These are phyloP conservation scores for Varanus komodoensis DNA, from an alignment of 2,113 vertebrate species.

Conservation along the genomic window DNA sequence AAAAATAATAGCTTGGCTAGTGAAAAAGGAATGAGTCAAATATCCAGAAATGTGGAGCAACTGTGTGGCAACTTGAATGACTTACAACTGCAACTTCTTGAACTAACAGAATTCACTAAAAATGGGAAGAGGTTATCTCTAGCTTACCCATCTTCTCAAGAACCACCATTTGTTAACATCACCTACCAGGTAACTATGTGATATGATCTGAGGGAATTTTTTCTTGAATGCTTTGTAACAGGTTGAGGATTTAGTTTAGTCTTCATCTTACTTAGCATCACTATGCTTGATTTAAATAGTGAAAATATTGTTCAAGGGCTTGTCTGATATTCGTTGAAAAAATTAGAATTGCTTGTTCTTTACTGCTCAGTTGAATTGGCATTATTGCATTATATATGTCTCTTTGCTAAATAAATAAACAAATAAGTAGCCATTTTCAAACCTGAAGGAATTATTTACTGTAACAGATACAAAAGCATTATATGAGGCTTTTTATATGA, in stretches of 20 bases:
- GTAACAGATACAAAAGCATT: neutral
- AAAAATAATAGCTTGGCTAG: conserved; percentile 68
- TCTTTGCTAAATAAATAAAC: neutral
- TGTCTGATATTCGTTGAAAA: conserved; percentile 5
- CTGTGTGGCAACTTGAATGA: conserved; percentile 85
- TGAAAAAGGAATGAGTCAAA: conserved; percentile 80
- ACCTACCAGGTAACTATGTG: conserved; percentile 86
- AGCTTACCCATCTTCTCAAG: conserved; percentile 80
- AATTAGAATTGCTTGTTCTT: neutral
- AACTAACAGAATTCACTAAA: conserved; percentile 81
- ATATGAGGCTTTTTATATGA: conserved; percentile 12
- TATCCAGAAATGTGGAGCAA: conserved; percentile 84
- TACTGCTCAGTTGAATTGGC: neutral
- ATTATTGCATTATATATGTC: neutral
- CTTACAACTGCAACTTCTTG: conserved; percentile 84
- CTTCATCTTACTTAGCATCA: neutral
- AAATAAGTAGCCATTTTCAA: neutral
- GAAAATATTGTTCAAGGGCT: conserved; percentile 25
- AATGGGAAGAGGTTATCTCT: conserved; percentile 83
- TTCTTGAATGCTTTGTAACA: neutral
- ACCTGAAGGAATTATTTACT: neutral
- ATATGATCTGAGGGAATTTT: neutral
- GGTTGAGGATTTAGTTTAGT: conserved; percentile 2
- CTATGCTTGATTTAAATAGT: conserved; percentile 10
- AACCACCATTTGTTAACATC: conserved; percentile 85